phyloP scores from a whole-genome alignment of 2,113 vertebrate species.

The Chlorodrepanis virens region DNA sequence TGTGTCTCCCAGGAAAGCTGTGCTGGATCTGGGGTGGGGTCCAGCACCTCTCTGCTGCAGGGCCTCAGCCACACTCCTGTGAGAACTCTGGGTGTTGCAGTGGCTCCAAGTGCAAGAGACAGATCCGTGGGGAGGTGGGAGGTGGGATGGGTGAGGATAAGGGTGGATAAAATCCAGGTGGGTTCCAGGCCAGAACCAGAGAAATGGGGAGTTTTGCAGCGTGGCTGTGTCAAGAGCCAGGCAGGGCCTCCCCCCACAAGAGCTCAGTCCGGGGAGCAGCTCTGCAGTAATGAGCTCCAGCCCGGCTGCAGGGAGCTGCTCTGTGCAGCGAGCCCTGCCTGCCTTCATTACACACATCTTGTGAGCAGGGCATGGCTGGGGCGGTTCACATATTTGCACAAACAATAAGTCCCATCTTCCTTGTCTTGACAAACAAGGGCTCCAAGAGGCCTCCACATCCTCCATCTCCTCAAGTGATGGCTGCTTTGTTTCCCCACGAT shows the following conservation, averaged over 20 bases:
- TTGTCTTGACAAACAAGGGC: slow-evolving; percentile 64
- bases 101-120: background rate
- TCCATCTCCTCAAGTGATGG: slow-evolving; percentile 62
- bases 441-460: slow-evolving; percentile 59
- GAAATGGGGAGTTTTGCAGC: fast-evolving
- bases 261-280: background rate
- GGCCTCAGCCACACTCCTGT: background rate
- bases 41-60: background rate
- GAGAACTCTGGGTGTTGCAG: background rate
- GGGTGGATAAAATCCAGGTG: background rate
- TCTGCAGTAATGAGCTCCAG: slow-evolving; percentile 1
- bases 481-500: slow-evolving; percentile 69
- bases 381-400: slow-evolving; percentile 56
- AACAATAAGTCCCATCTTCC: slow-evolving; percentile 59
- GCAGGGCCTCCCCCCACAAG: background rate
- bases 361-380: background rate
- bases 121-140: background rate
- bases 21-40: background rate
- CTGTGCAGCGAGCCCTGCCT: background rate
- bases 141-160: background rate
- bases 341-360: slow-evolving; percentile 29
- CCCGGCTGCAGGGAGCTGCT: background rate
- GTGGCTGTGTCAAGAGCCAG: background rate
- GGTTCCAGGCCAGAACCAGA: background rate
- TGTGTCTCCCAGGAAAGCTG: background rate